Evolutionary conservation across 2,888 invertebrate species (phyloP).

Genomic region (Spisula solida): DNA sequence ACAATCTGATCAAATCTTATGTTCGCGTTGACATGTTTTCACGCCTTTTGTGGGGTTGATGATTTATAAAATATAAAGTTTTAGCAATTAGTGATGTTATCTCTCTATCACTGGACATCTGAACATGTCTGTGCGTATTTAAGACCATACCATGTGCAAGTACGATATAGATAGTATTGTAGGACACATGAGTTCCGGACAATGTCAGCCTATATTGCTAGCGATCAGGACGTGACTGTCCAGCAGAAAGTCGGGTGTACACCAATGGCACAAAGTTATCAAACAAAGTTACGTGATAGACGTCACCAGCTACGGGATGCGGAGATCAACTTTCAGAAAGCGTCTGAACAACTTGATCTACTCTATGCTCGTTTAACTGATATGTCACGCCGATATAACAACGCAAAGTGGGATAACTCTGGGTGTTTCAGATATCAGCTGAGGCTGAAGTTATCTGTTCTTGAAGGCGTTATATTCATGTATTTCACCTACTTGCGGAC

Average conservation of each 20-base stretch:
- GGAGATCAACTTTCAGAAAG: slow-evolving; percentile 38
- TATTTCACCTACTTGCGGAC: slow-evolving; percentile 27
- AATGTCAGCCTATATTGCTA: not conserved
- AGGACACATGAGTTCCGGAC: not conserved
- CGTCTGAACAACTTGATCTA: slow-evolving; percentile 8
- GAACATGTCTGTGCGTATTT: not conserved
- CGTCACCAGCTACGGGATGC: slow-evolving; percentile 23
- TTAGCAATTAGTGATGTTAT: not conserved
- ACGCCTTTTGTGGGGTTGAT: not conserved
- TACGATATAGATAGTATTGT: too few relatives aligned
- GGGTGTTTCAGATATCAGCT: slow-evolving; percentile 25
- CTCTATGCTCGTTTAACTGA: slow-evolving; percentile 20
- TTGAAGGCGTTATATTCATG: slow-evolving; percentile 35
- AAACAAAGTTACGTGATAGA: not conserved
- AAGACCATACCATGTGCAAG: too few relatives aligned
- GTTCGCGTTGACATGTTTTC: slow-evolving; percentile 1
- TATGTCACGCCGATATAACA: slow-evolving; percentile 23
- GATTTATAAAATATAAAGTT: not conserved
- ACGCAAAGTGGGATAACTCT: slow-evolving; percentile 6
- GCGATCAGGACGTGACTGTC: too few relatives aligned
- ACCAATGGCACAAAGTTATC: not conserved
- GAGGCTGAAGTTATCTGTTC: slow-evolving; percentile 31
- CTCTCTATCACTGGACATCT: not conserved
- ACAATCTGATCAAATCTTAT: not conserved
- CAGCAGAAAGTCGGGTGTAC: not conserved